Base-by-base conservation (phyloP, 1,140 invertebrate genomes). In the Paracyclopina nana region DNA sequence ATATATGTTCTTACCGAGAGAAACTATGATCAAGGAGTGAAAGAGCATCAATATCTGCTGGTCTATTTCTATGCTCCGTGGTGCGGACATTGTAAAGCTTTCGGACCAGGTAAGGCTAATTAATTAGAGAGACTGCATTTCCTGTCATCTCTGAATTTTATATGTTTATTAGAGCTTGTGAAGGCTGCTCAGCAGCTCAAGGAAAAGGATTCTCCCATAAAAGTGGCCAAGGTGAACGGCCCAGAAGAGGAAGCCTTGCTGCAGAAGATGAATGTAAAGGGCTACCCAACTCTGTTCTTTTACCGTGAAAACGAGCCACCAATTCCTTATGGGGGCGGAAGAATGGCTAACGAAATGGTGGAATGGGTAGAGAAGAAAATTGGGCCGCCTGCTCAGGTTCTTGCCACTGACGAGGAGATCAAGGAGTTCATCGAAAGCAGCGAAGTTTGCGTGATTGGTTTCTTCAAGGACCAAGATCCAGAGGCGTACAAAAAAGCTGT, bases 171-270 rank as follows among this genome's bases (percentile, higher is more conserved):
- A n/a, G 90, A 97, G 68, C 98, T 88, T 67, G 86, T 76, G 16
- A 92, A 92, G 65, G 94, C 94, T 53, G 91, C 92, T 20, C 74
- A 79, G 55, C 73, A 74, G 56, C 69, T 99, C 46, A 68, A 71
- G 25, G 78, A 82, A 40, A 72, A 77, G 57, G 74, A 75, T 40
- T 87, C 86, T 8, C 62, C 73, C 16, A 80, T 98, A 53, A 88
- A 87, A 63, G 69, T 98, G 46, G 95, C 68, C 40, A 98, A 98
- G 68, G 84, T 99, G 54, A 94, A 99, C 69, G 92, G 92, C 45
- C 98, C 91, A 5, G 74, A 84, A 58, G 82, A 99, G 65, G 72
- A 75, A 43, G 76, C 83, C 53, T 70, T 99, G n/a, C 87, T 86
- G 46, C 84, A 94, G 59, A 74, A 81, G 61, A 79, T 79, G 64